Conservation (phyloP, 2,797 vertebrate genomes). For the Ambastaia sidthimunki region DNA sequence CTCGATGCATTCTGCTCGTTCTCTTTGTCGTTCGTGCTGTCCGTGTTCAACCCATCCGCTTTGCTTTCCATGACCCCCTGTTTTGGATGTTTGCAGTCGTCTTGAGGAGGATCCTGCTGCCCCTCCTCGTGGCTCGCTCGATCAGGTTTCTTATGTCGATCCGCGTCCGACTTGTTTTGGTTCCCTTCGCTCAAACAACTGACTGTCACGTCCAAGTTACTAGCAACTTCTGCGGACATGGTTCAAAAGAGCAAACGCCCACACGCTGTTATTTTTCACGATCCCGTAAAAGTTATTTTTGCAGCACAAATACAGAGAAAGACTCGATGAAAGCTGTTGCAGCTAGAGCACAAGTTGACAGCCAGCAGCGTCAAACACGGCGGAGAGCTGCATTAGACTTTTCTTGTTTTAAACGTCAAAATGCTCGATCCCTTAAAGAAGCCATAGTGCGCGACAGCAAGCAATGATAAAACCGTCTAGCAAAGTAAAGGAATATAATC, state of each 20-base stretch:
- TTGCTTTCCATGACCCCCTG: conserved; percentile 58
- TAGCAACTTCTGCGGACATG: conserved; percentile 78
- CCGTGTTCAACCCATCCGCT: conserved; percentile 57
- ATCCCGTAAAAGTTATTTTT: conserved; percentile 43
- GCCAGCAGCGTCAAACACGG: conserved; percentile 62
- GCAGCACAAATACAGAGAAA: conserved; percentile 42
- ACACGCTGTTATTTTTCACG: conserved; percentile 29
- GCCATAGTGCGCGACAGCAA: conserved; percentile 29
- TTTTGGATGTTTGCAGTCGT: conserved; percentile 46
- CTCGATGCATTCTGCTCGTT: conserved; percentile 66
- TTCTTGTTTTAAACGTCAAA: conserved; percentile 39
- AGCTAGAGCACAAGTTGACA: conserved; percentile 67
- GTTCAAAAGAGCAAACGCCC: conserved; percentile 61
- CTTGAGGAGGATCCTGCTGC: conserved; percentile 59
- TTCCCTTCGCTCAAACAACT: conserved; percentile 63
- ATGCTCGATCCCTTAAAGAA: conserved; percentile 30
- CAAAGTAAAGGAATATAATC: not conserved
- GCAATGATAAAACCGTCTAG: not conserved
- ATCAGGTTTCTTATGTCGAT: conserved; percentile 51
- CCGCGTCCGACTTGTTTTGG: conserved; percentile 65
- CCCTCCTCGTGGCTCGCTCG: conserved; percentile 53
- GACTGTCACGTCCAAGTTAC: conserved; percentile 74
- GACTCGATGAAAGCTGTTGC: conserved; percentile 50
- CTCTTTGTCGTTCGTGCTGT: conserved; percentile 73
- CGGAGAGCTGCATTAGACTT: conserved; percentile 40